Base-by-base conservation (phyloP, 1,140 invertebrate species). In the Sarcophaga peregrina region DNA sequence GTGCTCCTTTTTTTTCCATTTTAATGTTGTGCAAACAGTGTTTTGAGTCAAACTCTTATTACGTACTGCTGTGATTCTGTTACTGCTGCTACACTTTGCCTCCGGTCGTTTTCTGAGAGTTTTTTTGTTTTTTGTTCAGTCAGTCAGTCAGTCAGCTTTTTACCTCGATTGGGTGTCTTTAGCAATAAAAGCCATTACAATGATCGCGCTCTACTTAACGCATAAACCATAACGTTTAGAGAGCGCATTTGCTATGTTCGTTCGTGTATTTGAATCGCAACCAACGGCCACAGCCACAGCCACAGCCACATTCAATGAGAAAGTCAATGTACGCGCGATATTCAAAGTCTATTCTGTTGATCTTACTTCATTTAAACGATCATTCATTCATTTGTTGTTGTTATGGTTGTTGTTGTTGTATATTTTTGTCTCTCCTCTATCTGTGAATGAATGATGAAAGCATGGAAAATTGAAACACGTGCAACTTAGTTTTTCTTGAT, bases 151-250 rank as follows among this genome's bases (percentile, higher is more conserved):
- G 17, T 37, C 17, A 73, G 17, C 25, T 73, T 73, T 76, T n/a
- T 76, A 17, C 46, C 45, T 47, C 62, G 8, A 47, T 76, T 17
- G 46, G 74, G 47, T 76, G 74, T 76, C 74, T 76, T 76, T 76
- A 76, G 74, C 47, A 76, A 76, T 48, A 76, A 17, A 76, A 47
- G 74, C 74, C 15, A 47, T 13, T 48, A 6, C 45, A 76, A 75
- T 76, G 74, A 76, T 76, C 47, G 74, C 20, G 58, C 74, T 76
- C 74, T 76, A 76, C 74, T 76, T 76, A 76, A 76, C 74, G 46
- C 74, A 13, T 76, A 76, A 76, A 76, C n/a, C 46, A 76, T 76
- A 76, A 76, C 74, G 74, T 76, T 76, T 76, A 76, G 73, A 58
- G 25, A 37, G 25, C 25, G 62, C 17, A 68, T 2, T 68, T 68